Base-by-base conservation (phyloP, 1,140 invertebrate genomes). In the Formica selysi region DNA sequence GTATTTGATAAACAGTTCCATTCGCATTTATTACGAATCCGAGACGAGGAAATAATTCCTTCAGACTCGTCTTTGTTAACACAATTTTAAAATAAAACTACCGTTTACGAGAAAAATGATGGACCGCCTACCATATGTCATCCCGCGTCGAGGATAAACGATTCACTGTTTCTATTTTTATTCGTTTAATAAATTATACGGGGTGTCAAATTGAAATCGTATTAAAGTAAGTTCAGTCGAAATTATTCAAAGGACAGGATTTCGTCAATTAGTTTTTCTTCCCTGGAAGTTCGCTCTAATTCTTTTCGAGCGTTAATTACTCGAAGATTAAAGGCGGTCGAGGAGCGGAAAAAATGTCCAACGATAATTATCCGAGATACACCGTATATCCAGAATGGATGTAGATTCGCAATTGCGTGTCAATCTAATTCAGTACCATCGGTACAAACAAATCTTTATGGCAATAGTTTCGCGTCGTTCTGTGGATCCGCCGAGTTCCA, bases 381-480 rank as follows among this genome's bases (percentile, higher is more conserved):
- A 54, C 13, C 48, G 32, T 57, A 29, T 61, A 61, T 59, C 3
- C 29, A 41, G 32, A 70, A 71, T 11, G 7, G 3, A 57, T 6
- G 4, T 13, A 38, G n/a, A 22, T 78, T 76, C 41, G n/a, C 71
- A 41, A 70, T 36, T 59, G n/a, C 44, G 32, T 70, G 74, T 51
- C 67, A 88, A 89, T 79, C 51, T 61, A 74, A 79, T 85, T 71
- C 41, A 61, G 5, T 16, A 22, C 7, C 48, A 51, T 51, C n/a
- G 3, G 26, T 38, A 71, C 44, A 73, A 79, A 71, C 44, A 73
- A 79, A 73, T 89, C 54, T 85, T 11, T 5, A 84, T 41, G 59
- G 6, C n/a, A 67, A 51, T 5, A 86, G 26, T 48, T 19, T 22
- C 38, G 22, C 67, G 36, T 32, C 13, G 41, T 38, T 64, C 32